Evolutionary conservation across 2,113 vertebrate genomes (phyloP), one percentile per base, ranked within the genome.

Genomic region (Lipophrys pholis): DNA sequence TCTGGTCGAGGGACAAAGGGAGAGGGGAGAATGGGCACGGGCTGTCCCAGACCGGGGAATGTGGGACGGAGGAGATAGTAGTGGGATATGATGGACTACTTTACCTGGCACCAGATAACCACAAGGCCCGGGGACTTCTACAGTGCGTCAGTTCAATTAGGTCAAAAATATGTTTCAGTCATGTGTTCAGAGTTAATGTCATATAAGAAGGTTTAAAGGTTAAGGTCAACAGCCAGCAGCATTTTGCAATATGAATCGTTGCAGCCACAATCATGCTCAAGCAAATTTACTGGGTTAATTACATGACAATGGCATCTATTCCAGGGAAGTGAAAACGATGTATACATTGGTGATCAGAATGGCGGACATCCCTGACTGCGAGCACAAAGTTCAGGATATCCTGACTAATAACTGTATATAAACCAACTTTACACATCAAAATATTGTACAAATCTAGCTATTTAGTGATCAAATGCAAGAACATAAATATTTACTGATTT

Each of bases 71-170:
- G 77, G 89, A 90, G 85, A 77, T 50, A 88, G 35, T 14, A 87
- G 54, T 48, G 84, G 80, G 82, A 88, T 84, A 79, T 79, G 77
- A 91, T 77, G 72, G 72, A 76, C 57, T 91, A 87, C 90, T 95
- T 96, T 98, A 97, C 97, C 97, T 97, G 95, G 90, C 82, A 93
- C 93, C 82, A 94, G 94, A 93, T 95, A 95, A 94, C 96, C 97
- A 96, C 97, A 98, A 93, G 95, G 94, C 93, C 96, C 97, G 87
- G 92, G 95, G 87, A 96, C 92, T 91, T 94, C 97, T 97, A 95
- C 84, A 90, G 92, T 80, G 87, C 90, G 88, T 82, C 87, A 73
- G 88, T 94, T 80, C 81, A 69, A 86, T 93, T 82, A 89, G 79
- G 94, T 92, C 91, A 89, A 92, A 90, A 69, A 94, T 86, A 91